Percentiles rank a stretch among this genome's conserved stretches.
Conservation (phyloP, 2,113 vertebrate genomes). For the Gracilinanus agilis region DNA sequence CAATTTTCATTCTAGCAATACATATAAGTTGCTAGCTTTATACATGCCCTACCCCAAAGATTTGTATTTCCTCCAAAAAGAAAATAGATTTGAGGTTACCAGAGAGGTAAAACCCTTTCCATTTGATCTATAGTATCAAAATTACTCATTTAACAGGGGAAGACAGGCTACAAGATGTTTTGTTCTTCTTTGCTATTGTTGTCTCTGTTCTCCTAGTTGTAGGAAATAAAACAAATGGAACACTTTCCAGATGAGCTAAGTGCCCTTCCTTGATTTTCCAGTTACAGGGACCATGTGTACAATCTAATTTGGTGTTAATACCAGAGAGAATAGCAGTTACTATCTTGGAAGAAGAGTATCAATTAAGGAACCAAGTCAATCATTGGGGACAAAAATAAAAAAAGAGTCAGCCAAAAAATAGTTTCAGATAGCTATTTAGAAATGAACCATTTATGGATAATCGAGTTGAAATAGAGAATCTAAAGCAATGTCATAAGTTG, state of each 20-base stretch:
- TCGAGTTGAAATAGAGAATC: not conserved
- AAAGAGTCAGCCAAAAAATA: not conserved
- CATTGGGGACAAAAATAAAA: not conserved
- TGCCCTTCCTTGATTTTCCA: not conserved
- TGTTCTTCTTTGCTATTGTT: not conserved
- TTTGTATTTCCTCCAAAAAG: not conserved
- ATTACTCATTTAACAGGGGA: not conserved
- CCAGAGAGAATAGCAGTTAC: not conserved
- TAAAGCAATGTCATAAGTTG: not conserved
- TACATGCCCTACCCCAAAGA: not conserved
- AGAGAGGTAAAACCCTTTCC: not conserved
- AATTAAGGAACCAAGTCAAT: not conserved
- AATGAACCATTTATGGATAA: not conserved
- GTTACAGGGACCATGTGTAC: not conserved
- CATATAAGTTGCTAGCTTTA: not conserved
- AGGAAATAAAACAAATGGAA: not conserved
- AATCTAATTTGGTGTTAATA: not conserved
- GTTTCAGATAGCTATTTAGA: not conserved
- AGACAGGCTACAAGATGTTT: not conserved
- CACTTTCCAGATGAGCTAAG: not conserved
- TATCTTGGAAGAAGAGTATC: not conserved
- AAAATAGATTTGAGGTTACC: not conserved
- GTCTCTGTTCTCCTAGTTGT: not conserved
- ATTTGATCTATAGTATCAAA: not conserved
- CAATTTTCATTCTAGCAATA: not conserved